Percentiles rank a stretch among this genome's conserved stretches.
These are phyloP conservation scores for Aurelia aurita complex sp. Pacific DNA, from an alignment of 30 jellyfish, hydroid and myxozoan species.

Conservation along the genomic window DNA sequence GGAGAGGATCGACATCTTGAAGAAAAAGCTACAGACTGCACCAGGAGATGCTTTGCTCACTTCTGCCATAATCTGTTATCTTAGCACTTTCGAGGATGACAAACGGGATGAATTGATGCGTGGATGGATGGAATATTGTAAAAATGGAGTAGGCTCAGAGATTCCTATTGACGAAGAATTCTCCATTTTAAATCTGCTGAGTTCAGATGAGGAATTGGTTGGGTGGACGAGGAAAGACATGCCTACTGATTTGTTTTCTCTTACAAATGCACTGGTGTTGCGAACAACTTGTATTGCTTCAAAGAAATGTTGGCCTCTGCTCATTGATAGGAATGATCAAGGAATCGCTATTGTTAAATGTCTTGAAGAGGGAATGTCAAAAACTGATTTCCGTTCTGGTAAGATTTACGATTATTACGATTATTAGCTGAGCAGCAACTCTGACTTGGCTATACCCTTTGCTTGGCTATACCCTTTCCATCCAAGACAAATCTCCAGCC, in stretches of 20 bases:
- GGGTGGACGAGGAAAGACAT: conserved; percentile 58
- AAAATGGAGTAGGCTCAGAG: conserved; percentile 4
- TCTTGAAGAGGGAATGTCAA: conserved; percentile 53
- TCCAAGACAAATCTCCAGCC: no score
- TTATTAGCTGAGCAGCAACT: no score
- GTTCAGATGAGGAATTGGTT: conserved; percentile 62
- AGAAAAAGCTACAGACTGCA: conserved; percentile 35
- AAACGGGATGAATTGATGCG: conserved; percentile 2
- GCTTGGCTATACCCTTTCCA: no score
- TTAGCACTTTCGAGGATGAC: conserved; percentile 41
- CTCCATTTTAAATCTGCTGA: conserved; percentile 34
- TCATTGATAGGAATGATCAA: conserved; percentile 62
- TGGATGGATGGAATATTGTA: conserved; percentile 33
- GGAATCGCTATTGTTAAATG: conserved; percentile 26
- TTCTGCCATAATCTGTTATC: conserved; percentile 66
- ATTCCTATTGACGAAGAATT: conserved; percentile 26
- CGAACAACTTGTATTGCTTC: conserved; percentile 52
- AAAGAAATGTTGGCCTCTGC: conserved; percentile 82
- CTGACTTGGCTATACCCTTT: no score
- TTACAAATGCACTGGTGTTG: conserved; percentile 35
- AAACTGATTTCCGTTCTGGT: not conserved
- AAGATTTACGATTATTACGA: no score
- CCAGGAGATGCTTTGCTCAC: conserved; percentile 60
- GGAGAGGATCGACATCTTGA: conserved; percentile 9
- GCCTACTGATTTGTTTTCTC: conserved; percentile 6